phyloP scores from a whole-genome alignment of 2,113 vertebrate genomes.

The Aviceda subcristata region DNA sequence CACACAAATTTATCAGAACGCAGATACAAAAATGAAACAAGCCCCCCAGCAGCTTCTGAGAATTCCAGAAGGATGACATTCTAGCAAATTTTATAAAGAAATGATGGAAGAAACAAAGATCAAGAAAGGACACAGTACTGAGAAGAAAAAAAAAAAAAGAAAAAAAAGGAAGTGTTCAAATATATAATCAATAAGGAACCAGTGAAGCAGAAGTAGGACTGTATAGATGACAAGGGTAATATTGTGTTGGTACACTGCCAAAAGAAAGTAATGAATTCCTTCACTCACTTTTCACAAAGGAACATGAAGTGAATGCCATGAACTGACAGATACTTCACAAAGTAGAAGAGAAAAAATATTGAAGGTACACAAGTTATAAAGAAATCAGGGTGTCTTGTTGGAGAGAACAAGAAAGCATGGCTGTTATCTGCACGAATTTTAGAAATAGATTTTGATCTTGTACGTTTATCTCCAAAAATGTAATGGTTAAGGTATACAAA shows the following conservation, averaged over 20 bases:
- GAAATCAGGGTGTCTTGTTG: not conserved
- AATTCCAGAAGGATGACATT: not conserved
- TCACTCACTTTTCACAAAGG: not conserved
- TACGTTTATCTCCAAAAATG: not conserved
- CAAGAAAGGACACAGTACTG: not conserved
- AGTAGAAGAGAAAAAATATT: not conserved
- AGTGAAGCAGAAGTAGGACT: not conserved
- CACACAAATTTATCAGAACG: not conserved
- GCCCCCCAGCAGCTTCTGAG: not conserved
- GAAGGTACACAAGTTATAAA: not conserved
- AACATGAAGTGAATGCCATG: not conserved
- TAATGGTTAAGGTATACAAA: not conserved
- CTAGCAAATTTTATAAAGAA: not conserved
- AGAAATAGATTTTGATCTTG: not conserved
- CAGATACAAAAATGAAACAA: not conserved
- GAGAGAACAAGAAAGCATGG: not conserved
- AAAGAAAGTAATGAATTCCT: conserved; percentile 27
- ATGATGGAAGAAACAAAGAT: not conserved
- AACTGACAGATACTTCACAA: not conserved
- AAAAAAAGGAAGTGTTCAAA: not conserved
- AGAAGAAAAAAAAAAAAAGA: not conserved
- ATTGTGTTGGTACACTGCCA: not conserved
- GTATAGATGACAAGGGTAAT: not conserved
- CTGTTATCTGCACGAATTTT: not conserved
- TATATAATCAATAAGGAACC: not conserved